Base-by-base conservation (phyloP, 2,113 vertebrate genomes). In the Lepisosteus oculatus region DNA sequence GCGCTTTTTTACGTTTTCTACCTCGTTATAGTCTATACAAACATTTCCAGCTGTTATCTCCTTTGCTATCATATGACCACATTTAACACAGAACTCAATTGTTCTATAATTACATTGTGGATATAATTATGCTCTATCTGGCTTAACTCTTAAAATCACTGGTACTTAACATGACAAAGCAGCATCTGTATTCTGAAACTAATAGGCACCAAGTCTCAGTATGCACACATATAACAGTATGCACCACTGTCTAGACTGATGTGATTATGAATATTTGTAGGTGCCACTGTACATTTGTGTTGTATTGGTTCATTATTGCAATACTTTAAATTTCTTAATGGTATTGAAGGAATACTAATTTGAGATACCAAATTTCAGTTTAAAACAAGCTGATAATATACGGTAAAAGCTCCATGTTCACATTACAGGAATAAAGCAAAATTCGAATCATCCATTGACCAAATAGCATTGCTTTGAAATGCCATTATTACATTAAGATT, bases 271-370 rank as follows among this genome's bases (percentile, higher is more conserved):
- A 67, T 59, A 67, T 61, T 67, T 69, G 45, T 29, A 59, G 54
- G 70, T 43, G 45, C 55, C 55, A 72, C 43, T 56, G 15, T 67
- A 54, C 42, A 41, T 67, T 56, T 68, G 15, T 57, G 17, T 57
- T 69, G 56, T 69, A 69, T 57, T 69, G 67, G 55, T 54, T 69
- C 41, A 42, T 69, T 57, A 57, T 57, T 69, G 67, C 67, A 68
- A 47, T 29, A 54, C 66, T 68, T 68, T 68, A 51, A n/a, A 41
- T 57, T 29, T 55, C 64, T 61, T 61, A 72, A 67, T 41, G 55
- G 62, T 55, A 43, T 43, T 29, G 51, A 4, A 43, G 15, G 41
- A 55, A 51, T 59, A n/a, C 47, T 13, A 41, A 62, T 43, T 45
- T 43, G 14, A 17, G 13, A 41, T 43, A 54, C 67, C 55, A 57